Percentiles rank a stretch among this genome's conserved stretches.
phyloP scores from a whole-genome alignment of 1,140 invertebrate species.

The Halyomorpha halys region DNA sequence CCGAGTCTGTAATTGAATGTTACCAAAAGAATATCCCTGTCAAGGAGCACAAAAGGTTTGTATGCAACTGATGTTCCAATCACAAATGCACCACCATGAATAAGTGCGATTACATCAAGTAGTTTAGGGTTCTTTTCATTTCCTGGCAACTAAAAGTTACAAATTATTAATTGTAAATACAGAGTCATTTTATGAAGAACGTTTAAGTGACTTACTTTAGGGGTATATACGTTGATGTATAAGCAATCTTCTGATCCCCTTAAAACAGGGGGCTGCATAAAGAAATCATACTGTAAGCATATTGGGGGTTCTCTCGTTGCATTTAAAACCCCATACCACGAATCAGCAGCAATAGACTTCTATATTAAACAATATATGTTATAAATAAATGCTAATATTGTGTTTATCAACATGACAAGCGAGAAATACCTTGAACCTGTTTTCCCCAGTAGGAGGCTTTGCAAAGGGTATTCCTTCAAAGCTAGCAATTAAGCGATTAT shows the following conservation, averaged over 20 bases:
- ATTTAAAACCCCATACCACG: neutral
- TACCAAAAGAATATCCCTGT: slow-evolving; percentile 50
- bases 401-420: too few species aligned
- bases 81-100: slow-evolving; percentile 42
- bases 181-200: too few species aligned
- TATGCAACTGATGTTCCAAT: slow-evolving; percentile 36
- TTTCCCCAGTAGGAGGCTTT: neutral
- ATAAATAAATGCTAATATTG: too few species aligned
- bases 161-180: too few species aligned
- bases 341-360: neutral
- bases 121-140: neutral
- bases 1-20: slow-evolving; percentile 57
- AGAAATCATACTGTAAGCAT: neutral
- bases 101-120: slow-evolving; percentile 38
- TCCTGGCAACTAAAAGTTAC: too few species aligned
- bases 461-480: slow-evolving; percentile 13
- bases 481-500: neutral
- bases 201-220: slow-evolving; percentile 12
- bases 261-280: neutral
- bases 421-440: neutral
- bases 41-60: slow-evolving; percentile 37
- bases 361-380: neutral
- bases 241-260: slow-evolving; percentile 31
- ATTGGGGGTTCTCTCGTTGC: neutral
- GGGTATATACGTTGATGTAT: slow-evolving; percentile 32